Evolutionary conservation across 64 coral and sea anemone species (phyloP), one percentile per base, ranked within the genome.

Genomic region (Stylophora pistillata): DNA sequence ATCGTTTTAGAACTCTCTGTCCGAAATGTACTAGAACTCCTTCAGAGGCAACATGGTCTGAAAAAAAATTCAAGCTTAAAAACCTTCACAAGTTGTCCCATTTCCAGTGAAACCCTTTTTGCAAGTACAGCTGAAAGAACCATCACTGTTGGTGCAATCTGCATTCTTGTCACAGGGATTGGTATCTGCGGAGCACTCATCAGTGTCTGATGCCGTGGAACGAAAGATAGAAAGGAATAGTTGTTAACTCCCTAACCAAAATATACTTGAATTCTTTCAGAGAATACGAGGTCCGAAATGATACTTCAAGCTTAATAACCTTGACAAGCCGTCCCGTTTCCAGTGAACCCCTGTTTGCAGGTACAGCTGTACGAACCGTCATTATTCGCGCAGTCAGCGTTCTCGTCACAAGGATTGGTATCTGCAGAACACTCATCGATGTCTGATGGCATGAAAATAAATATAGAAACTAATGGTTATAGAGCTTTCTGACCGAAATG

Each of bases 41-140:
- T 6, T 41, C 37, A 41, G 37, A 41, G 6, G 6, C 2, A 2
- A 41, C 37, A 41, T 41, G 37, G 37, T 3, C 37, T 6, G 6
- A 41, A 41, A 41, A 41, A 78, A 28, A 25, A 56, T 52, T 78
- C 52, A 74, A 41, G 2, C 37, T 2, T 41, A 3, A 58, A 69
- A 27, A 94, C 93, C 93, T 75, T 37, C 54, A 31, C 93, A 94
- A 41, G 58, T 25, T 20, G 2, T 78, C 0, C 94, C 89, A 73
- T 95, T 52, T 32, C 94, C 94, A 23, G 78, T 82, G 53, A 71
- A 95, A 17, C 94, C 89, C 60, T 89, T 72, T 14, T n/a, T 65
- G 72, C 94, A 95, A 17, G 55, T 53, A 32, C 94, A 95, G 69
- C 81, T 23, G 27, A 88, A 91, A 9, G 94, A 91, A 6, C 94